These are phyloP conservation scores for Linepithema humile DNA, from an alignment of 1,140 invertebrate species.

Conservation along the genomic window DNA sequence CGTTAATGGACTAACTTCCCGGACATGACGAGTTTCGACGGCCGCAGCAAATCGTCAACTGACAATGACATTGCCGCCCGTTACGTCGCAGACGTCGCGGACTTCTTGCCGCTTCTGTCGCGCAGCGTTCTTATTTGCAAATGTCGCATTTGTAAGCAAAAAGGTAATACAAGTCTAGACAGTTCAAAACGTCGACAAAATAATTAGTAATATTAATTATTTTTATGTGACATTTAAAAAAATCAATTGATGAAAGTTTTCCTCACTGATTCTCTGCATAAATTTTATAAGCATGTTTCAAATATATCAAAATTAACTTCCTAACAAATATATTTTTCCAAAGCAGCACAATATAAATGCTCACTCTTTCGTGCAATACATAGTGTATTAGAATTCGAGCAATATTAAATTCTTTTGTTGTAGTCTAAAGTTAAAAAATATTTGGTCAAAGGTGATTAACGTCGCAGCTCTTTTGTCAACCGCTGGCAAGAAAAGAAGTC, in stretches of 20 bases:
- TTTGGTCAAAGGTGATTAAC: no score
- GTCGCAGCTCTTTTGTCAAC: no score
- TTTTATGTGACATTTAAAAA: background rate
- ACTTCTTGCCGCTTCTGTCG: slow-evolving; percentile 32
- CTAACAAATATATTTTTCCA: background rate
- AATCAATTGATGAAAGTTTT: background rate
- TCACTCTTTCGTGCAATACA: no score
- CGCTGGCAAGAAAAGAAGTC: background rate
- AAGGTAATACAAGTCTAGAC: background rate
- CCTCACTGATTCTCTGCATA: no score
- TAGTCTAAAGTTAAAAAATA: no score
- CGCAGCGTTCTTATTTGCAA: background rate
- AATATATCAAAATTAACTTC: background rate
- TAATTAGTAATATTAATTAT: background rate
- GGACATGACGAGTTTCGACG: slow-evolving; percentile 82
- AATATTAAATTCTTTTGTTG: no score
- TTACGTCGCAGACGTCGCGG: slow-evolving; percentile 32
- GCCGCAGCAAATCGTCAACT: slow-evolving; percentile 74
- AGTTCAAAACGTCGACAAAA: background rate
- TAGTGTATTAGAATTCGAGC: no score
- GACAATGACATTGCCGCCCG: slow-evolving; percentile 81
- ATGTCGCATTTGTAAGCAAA: background rate
- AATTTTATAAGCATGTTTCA: no score
- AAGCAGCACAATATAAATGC: no score
- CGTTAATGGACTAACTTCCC: slow-evolving; percentile 81